These are phyloP conservation scores for Trisateles emortualis DNA, from an alignment of 2,888 invertebrate species.

Conservation along the genomic window DNA sequence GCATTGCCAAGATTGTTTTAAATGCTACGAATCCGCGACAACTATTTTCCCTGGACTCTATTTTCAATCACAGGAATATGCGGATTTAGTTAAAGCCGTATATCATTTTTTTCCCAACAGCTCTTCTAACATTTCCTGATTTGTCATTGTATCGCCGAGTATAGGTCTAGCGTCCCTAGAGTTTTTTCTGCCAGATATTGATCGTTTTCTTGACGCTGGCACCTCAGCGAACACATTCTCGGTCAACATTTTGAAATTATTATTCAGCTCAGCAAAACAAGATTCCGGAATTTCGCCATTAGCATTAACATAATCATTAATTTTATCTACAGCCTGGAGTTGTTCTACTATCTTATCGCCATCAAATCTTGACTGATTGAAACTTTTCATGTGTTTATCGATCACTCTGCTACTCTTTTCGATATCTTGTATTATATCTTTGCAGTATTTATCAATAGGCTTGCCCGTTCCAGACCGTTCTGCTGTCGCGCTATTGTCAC, in stretches of 20 bases:
- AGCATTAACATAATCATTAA: conserved; percentile 78
- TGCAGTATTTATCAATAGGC: conserved; percentile 77
- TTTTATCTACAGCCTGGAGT: conserved; percentile 81
- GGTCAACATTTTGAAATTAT: conserved; percentile 76
- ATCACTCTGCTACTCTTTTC: conserved; percentile 80
- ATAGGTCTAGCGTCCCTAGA: conserved; percentile 63
- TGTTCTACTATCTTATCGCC: conserved; percentile 82
- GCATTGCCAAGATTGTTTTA: conserved; percentile 19
- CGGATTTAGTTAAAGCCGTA: conserved; percentile 34
- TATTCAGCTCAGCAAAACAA: conserved; percentile 72
- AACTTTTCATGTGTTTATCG: conserved; percentile 82
- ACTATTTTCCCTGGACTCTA: conserved; percentile 3
- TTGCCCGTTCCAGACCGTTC: conserved; percentile 66
- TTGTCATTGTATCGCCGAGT: conserved; percentile 74
- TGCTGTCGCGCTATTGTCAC: conserved; percentile 54
- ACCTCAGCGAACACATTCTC: conserved; percentile 67
- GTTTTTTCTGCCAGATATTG: conserved; percentile 64
- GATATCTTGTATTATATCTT: conserved; percentile 78
- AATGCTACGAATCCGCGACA: conserved; percentile 22
- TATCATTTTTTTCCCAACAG: conserved; percentile 81
- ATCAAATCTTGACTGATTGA: conserved; percentile 75
- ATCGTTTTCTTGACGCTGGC: conserved; percentile 63
- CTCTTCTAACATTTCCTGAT: conserved; percentile 78
- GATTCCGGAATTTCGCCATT: conserved; percentile 67
- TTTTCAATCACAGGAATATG: conserved; percentile 15